phyloP scores from a whole-genome alignment of 2,113 vertebrate species.

The Leiothrix lutea region DNA sequence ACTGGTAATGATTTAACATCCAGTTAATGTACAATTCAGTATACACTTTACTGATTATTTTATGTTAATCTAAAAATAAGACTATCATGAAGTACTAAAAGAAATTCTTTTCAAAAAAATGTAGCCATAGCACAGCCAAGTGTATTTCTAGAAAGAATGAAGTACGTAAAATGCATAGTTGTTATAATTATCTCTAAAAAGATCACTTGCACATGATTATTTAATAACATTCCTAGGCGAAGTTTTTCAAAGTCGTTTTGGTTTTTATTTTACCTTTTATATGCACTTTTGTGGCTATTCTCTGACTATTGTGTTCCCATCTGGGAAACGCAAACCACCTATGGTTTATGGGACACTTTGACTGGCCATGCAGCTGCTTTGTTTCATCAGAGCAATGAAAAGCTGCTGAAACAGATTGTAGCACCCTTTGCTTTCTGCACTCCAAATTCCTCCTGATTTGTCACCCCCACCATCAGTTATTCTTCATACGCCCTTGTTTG shows the following conservation, averaged over 20 bases:
- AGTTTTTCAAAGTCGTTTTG: neutral
- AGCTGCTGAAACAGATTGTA: neutral
- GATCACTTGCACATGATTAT: neutral
- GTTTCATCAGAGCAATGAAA: neutral
- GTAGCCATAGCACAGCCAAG: neutral
- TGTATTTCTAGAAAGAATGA: neutral
- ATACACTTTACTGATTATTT: neutral
- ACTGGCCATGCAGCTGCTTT: neutral
- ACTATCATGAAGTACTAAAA: neutral
- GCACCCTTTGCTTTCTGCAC: neutral
- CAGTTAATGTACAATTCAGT: neutral
- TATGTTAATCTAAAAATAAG: neutral
- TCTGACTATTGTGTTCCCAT: neutral
- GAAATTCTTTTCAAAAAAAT: neutral
- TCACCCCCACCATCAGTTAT: neutral
- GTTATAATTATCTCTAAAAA: neutral
- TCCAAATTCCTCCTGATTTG: neutral
- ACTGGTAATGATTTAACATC: neutral
- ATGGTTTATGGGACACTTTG: neutral
- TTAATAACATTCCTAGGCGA: neutral
- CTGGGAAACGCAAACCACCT: neutral
- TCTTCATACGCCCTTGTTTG: neutral
- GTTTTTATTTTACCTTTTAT: neutral
- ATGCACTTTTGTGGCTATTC: neutral
- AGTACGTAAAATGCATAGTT: neutral